Evolutionary conservation across 2,888 invertebrate genomes (phyloP).

Genomic region (Cheilosia soror): DNA sequence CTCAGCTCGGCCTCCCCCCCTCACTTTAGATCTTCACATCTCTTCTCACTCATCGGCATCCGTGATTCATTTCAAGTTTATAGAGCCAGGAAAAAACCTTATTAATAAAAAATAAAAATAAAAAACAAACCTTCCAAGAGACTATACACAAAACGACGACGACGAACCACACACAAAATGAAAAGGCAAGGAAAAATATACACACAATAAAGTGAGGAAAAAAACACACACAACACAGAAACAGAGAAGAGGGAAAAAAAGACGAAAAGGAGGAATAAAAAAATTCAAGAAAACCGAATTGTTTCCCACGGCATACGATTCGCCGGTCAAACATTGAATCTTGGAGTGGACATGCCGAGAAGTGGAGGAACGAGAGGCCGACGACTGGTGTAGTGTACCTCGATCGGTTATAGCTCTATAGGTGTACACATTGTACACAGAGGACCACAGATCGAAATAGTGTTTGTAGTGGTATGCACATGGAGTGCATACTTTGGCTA

Average conservation of each 20-base stretch:
- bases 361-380: slow-evolving; percentile 62
- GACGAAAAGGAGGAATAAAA: slow-evolving; percentile 77
- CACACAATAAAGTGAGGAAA: slow-evolving; percentile 86
- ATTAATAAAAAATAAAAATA: slow-evolving; percentile 75
- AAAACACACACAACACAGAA: slow-evolving; percentile 80
- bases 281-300: slow-evolving; percentile 84
- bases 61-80: slow-evolving; percentile 76
- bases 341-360: slow-evolving; percentile 71
- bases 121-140: slow-evolving; percentile 69
- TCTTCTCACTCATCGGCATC: slow-evolving; percentile 68
- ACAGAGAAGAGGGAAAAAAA: slow-evolving; percentile 77
- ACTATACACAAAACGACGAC: slow-evolving; percentile 48
- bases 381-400: slow-evolving; percentile 59
- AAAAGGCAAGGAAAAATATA: slow-evolving; percentile 92
- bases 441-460: background rate
- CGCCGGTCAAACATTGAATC: slow-evolving; percentile 84
- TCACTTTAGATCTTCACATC: slow-evolving; percentile 9
- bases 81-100: slow-evolving; percentile 74
- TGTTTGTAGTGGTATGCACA: slow-evolving; percentile 72
- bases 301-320: slow-evolving; percentile 85
- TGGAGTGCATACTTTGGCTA: slow-evolving; percentile 74
- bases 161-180: slow-evolving; percentile 87
- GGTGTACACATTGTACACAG: slow-evolving; percentile 28
- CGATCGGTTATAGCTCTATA: slow-evolving; percentile 56
- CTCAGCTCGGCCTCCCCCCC: background rate